Evolutionary conservation across 2,797 vertebrate genomes (phyloP).

Genomic region (Orestias chungarensis): DNA sequence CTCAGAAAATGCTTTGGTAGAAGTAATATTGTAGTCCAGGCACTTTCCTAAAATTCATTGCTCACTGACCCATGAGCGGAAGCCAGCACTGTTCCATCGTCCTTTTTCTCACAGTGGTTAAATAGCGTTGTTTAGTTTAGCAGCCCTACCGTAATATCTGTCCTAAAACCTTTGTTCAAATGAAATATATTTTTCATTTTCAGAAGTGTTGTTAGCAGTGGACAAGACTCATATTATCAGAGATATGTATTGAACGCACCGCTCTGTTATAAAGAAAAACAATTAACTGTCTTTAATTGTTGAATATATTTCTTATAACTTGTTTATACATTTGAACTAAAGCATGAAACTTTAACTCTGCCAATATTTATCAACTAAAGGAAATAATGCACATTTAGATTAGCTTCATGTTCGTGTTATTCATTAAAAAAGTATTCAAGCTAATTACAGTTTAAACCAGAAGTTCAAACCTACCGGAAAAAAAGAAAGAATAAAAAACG

Average conservation of each 20-base stretch:
- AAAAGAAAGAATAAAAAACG: no score
- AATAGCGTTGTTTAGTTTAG: slow-evolving; percentile 31
- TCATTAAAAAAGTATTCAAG: no score
- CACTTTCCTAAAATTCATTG: slow-evolving; percentile 32
- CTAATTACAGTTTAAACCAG: no score
- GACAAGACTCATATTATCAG: neutral
- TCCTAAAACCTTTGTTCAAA: neutral
- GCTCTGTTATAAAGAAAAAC: neutral
- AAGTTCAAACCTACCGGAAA: no score
- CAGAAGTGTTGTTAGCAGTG: neutral
- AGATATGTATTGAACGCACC: no score
- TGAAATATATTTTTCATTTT: no score
- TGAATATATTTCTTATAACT: neutral
- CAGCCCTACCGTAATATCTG: slow-evolving; percentile 8
- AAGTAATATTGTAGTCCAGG: slow-evolving; percentile 6
- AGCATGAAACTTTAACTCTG: no score
- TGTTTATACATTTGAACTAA: no score
- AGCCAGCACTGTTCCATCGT: slow-evolving; percentile 33
- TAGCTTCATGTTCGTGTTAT: no score
- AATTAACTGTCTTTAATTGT: neutral
- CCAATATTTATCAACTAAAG: no score
- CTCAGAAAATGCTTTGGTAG: neutral
- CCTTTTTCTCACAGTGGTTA: slow-evolving; percentile 9
- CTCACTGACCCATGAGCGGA: slow-evolving; percentile 34
- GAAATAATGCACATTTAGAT: no score